Evolutionary conservation across 1,140 invertebrate species (phyloP).

Genomic region (Ylistrum balloti): DNA sequence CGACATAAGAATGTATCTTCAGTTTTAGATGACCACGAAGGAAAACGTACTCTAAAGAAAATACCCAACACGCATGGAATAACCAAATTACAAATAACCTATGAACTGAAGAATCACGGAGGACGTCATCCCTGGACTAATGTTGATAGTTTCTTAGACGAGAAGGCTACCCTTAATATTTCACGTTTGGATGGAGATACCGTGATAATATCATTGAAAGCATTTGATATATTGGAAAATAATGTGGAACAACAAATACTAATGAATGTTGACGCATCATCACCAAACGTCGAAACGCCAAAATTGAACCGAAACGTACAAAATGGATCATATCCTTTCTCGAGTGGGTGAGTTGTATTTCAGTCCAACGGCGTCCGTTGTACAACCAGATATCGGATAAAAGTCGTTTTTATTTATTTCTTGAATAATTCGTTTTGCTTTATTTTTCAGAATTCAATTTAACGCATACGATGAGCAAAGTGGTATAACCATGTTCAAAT

Average conservation of each 20-base stretch:
- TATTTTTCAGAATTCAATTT: conserved; percentile 36
- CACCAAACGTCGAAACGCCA: neutral
- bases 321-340: neutral
- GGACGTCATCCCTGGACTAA: conserved; percentile 12
- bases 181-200: conserved; percentile 50
- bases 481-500: conserved; percentile 50
- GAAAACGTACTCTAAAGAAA: conserved; percentile 1
- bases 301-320: neutral
- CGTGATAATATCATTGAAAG: conserved; percentile 50
- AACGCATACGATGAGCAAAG: conserved; percentile 42
- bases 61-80: conserved; percentile 55
- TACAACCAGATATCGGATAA: neutral
- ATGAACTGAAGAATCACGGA: conserved; percentile 30
- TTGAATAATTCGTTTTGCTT: neutral
- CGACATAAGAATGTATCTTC: neutral
- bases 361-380: neutral
- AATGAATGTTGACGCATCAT: conserved; percentile 47
- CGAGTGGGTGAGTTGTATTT: neutral
- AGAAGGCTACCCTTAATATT: conserved; percentile 41
- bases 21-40: conserved; percentile 45
- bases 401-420: neutral
- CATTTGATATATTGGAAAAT: conserved; percentile 51
- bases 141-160: conserved; percentile 6
- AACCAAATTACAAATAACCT: conserved; percentile 43
- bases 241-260: neutral